These are phyloP conservation scores for Vespertilio murinus DNA, from an alignment of 2,797 vertebrate genomes.

Conservation along the genomic window DNA sequence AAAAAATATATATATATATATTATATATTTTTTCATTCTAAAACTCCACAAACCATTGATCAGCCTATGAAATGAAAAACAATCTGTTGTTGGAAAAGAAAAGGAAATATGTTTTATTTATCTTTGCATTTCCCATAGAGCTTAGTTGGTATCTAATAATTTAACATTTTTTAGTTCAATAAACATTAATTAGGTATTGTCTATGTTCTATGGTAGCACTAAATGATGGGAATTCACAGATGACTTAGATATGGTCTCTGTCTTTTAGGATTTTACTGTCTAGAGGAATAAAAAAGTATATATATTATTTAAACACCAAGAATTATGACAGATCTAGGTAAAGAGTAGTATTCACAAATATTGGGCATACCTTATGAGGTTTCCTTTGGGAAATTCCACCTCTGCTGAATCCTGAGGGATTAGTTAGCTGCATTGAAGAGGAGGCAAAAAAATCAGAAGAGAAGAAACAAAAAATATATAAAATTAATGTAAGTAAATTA, in stretches of 20 bases:
- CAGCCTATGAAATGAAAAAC: not conserved
- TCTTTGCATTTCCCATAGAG: not conserved
- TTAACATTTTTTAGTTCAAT: constrained; percentile 10
- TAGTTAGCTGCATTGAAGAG: not conserved
- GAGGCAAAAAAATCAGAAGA: not conserved
- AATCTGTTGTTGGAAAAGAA: not conserved
- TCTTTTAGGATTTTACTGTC: constrained; percentile 1
- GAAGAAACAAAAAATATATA: constrained; percentile 1
- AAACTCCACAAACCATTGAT: not conserved
- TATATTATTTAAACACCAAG: constrained; percentile 13
- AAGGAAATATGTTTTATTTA: constrained; percentile 18
- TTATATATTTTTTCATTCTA: not conserved
- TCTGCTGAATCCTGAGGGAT: constrained; percentile 9
- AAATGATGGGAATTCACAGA: constrained; percentile 16
- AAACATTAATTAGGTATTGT: not conserved
- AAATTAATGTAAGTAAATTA: constrained; percentile 24
- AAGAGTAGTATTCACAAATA: not conserved
- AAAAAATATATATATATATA: constrained; percentile 20
- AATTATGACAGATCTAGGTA: not conserved
- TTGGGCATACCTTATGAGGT: not conserved
- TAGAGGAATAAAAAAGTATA: not conserved
- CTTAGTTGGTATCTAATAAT: not conserved
- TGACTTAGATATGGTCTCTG: not conserved
- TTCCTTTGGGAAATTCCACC: not conserved
- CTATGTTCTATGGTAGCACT: not conserved